Evolutionary conservation across 2,113 vertebrate genomes (phyloP).

Genomic region (Gobiocypris rarus): DNA sequence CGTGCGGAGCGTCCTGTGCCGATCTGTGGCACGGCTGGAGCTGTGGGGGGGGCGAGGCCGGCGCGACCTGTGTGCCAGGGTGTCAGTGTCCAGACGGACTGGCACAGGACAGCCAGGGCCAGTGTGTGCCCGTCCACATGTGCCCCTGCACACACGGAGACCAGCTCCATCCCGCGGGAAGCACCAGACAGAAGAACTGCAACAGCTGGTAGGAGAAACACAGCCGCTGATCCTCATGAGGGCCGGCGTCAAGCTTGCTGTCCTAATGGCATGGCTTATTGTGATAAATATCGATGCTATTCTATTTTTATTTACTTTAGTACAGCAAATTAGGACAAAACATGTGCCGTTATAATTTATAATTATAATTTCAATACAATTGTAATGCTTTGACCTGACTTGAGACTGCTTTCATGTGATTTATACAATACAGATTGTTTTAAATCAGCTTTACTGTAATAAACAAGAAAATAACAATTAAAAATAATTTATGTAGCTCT

Average conservation of each 20-base stretch:
- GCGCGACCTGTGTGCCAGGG: slow-evolving; percentile 80
- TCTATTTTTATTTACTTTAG: not conserved
- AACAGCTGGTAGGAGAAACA: slow-evolving; percentile 79
- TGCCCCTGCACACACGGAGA: slow-evolving; percentile 80
- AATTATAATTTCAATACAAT: not conserved
- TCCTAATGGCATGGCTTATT: not conserved
- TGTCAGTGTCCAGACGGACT: slow-evolving; percentile 84
- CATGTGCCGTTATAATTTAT: not conserved
- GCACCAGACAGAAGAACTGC: slow-evolving; percentile 73
- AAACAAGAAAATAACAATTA: too few relatives aligned
- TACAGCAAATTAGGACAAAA: not conserved
- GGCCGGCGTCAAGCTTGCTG: too few relatives aligned
- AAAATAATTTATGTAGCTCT: too few relatives aligned
- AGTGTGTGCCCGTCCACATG: slow-evolving; percentile 79
- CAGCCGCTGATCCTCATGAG: not conserved
- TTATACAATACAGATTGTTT: too few relatives aligned
- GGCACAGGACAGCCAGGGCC: slow-evolving; percentile 78
- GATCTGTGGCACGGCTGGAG: slow-evolving; percentile 66
- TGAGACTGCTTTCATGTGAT: too few relatives aligned
- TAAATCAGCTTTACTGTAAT: too few relatives aligned
- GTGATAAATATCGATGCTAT: not conserved
- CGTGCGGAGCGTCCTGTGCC: slow-evolving; percentile 78
- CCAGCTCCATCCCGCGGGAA: slow-evolving; percentile 68
- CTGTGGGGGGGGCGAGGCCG: slow-evolving; percentile 63
- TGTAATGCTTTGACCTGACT: not conserved